Conservation (phyloP, 2,113 vertebrate genomes). For the Sylvia atricapilla region DNA sequence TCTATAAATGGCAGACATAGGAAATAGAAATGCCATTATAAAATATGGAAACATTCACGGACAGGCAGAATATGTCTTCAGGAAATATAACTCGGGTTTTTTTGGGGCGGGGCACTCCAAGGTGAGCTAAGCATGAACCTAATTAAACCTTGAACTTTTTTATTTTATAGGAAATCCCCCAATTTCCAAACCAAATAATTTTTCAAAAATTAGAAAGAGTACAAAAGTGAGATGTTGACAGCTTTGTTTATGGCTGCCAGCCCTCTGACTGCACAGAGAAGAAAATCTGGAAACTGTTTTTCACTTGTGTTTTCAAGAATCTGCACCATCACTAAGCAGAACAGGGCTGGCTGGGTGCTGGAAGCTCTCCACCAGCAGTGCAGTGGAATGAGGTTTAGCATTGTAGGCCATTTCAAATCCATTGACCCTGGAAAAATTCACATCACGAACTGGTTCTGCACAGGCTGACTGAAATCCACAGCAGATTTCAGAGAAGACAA, state of each 20-base stretch:
- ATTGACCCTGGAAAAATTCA: not conserved
- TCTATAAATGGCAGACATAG: not conserved
- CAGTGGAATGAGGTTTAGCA: too few species aligned
- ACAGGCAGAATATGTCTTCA: not conserved
- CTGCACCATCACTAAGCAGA: not conserved
- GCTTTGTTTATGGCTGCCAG: not conserved
- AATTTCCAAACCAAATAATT: not conserved
- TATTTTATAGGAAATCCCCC: not conserved
- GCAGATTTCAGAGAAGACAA: not conserved
- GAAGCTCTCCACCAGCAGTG: not conserved
- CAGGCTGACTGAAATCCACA: not conserved
- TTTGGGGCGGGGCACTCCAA: not conserved
- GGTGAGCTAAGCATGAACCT: not conserved
- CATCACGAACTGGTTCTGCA: fast-evolving
- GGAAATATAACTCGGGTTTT: not conserved
- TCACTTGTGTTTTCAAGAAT: not conserved
- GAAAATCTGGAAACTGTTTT: not conserved
- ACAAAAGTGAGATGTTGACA: not conserved
- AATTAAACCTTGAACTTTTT: not conserved
- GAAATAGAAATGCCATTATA: not conserved
- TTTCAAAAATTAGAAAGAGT: not conserved
- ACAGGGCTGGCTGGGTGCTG: not conserved
- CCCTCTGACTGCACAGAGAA: not conserved
- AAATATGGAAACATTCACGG: not conserved
- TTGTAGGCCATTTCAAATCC: not conserved